phyloP scores from a whole-genome alignment of 2,797 vertebrate species.

The Dicrostonyx torquatus region DNA sequence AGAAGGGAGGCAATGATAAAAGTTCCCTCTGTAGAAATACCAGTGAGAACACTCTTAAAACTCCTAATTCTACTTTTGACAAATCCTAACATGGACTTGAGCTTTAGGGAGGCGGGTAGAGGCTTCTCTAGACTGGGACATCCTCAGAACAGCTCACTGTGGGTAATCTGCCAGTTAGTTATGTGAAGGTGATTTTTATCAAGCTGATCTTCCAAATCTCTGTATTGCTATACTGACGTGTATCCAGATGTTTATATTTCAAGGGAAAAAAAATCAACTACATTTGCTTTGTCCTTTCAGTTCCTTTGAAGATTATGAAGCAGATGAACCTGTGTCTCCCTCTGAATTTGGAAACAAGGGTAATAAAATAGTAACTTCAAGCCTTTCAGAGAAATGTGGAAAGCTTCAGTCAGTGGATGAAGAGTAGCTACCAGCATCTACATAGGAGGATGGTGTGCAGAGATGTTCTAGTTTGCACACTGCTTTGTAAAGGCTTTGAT shows the following conservation, averaged over 20 bases:
- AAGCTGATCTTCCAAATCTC: conserved; percentile 13
- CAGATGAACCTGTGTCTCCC: conserved; percentile 92
- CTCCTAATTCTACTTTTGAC: not conserved
- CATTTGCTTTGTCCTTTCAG: conserved; percentile 86
- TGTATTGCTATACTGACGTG: not conserved
- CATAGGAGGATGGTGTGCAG: conserved; percentile 80
- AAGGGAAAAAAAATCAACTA: conserved; percentile 29
- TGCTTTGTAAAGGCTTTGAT: conserved; percentile 83
- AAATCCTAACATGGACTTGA: not conserved
- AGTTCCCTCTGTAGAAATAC: not conserved
- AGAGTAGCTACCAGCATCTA: conserved; percentile 76
- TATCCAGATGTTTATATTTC: not conserved
- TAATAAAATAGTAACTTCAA: conserved; percentile 94
- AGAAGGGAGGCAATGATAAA: not conserved
- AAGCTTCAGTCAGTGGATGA: conserved; percentile 82
- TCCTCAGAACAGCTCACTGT: not conserved
- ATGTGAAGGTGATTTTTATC: not conserved
- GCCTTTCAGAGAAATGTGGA: conserved; percentile 89
- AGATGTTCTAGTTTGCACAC: conserved; percentile 86
- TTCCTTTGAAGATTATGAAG: conserved; percentile 97
- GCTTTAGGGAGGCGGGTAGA: not conserved
- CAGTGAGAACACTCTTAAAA: not conserved
- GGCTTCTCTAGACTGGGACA: not conserved
- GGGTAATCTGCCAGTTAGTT: conserved; percentile 11
- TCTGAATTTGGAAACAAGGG: conserved; percentile 95